phyloP scores from a whole-genome alignment of 1,140 invertebrate genomes.

The Panagrolaimus sp. region DNA sequence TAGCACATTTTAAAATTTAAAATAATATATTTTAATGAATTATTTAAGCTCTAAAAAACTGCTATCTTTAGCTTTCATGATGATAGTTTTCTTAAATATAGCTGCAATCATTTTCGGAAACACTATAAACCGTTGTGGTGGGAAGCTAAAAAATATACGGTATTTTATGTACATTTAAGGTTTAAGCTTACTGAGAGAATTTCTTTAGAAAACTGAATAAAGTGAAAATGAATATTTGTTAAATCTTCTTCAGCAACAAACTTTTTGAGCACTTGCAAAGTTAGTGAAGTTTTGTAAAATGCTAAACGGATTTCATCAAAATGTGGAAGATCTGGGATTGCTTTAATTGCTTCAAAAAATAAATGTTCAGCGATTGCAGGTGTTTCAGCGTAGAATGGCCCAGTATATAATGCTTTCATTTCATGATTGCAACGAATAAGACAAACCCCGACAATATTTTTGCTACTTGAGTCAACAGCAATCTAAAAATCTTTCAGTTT shows the following conservation, averaged over 20 bases:
- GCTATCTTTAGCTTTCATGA: too few species aligned
- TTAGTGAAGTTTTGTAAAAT: background rate
- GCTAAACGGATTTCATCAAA: background rate
- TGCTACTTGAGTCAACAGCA: background rate
- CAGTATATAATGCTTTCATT: background rate
- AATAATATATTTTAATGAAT: too few species aligned
- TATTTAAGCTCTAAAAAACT: too few species aligned
- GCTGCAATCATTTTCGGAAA: constrained; percentile 4
- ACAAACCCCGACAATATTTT: background rate
- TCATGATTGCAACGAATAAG: background rate
- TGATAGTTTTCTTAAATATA: too few species aligned
- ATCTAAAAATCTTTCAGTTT: background rate
- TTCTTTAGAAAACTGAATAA: constrained; percentile 8
- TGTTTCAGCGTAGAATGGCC: background rate
- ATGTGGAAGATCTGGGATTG: background rate
- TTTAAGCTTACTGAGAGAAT: background rate
- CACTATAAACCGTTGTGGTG: background rate
- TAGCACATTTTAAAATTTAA: too few species aligned
- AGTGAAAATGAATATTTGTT: background rate
- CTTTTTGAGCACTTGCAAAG: background rate
- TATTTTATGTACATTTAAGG: too few species aligned
- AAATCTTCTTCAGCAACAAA: background rate
- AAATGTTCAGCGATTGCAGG: background rate
- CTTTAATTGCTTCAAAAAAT: background rate
- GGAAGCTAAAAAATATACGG: background rate